Evolutionary conservation across 2,888 invertebrate genomes (phyloP), one percentile per base, ranked within the genome.

Genomic region (Lasioglossum villosulum): DNA sequence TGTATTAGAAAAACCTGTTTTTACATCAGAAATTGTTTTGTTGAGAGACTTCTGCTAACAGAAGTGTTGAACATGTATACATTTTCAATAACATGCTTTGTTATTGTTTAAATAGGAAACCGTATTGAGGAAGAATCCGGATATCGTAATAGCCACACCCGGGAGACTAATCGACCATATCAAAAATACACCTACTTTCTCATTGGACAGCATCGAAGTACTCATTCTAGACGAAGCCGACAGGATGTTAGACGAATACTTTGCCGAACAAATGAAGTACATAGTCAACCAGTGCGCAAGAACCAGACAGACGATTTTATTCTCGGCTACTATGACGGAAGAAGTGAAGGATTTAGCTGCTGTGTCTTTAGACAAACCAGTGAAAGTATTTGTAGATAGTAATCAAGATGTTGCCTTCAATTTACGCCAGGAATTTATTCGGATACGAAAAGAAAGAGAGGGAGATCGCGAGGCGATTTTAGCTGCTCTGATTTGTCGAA

Each of bases 261-360:
- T 99, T 96, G 98, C 99, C 0, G 99, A 99, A 90, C 99, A 99
- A 95, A 99, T 99, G 99, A 99, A 99, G 94, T 99, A 99, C 95
- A 98, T 99, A 92, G 98, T 99, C 75, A 97, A 97, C 30, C 97
- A 99, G 92, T 99, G 99, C 95, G 97, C 99, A 0, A 96, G 97
- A 82, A 98, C 97, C 27, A 96, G 99, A 16, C 99, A 99, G 95
- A 99, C 99, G 0, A 98, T 99, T 97, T 95, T 99, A 82, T 99
- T 99, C 96, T 99, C 99, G 0, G 99, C 99, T 56, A 99, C 99
- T 23, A 99, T 99, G 99, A 99, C 99, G n/a, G 99, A 99, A 79
- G 97, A 98, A 95, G 99, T 99, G 0, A 97, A 98, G 95, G 99
- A 99, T 95, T 96, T 99, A 80, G 99, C 99, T 0, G 97, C 98